phyloP scores from a whole-genome alignment of 2,113 vertebrate genomes.

The Barnardius zonarius region DNA sequence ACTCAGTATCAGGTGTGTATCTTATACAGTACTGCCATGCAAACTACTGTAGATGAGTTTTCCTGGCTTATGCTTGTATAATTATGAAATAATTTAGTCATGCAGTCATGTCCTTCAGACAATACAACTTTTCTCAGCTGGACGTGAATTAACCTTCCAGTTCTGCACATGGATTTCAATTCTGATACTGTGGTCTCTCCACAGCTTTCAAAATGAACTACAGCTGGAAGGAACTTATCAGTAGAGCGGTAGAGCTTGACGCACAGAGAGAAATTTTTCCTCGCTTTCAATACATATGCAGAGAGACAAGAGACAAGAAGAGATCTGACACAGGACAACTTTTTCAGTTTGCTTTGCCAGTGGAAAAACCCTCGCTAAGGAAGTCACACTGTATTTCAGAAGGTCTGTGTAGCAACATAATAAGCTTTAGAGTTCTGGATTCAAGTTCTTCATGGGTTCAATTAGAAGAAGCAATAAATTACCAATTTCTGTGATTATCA shows the following conservation, averaged over 20 bases:
- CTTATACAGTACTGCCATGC: neutral
- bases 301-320: neutral
- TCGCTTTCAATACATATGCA: neutral
- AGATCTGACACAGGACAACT: neutral
- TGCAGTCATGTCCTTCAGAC: neutral
- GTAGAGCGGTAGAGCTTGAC: neutral
- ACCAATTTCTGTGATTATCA: slow-evolving; percentile 69
- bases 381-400: neutral
- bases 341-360: neutral
- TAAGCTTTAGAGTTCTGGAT: slow-evolving; percentile 18
- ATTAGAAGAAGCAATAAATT: slow-evolving; percentile 68
- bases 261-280: neutral
- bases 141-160: neutral
- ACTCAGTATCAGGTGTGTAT: neutral
- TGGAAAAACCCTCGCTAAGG: neutral
- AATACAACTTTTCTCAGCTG: neutral
- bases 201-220: neutral
- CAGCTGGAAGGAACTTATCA: neutral
- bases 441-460: slow-evolving; percentile 45
- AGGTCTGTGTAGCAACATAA: neutral
- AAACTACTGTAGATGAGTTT: neutral
- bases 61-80: neutral
- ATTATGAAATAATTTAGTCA: neutral
- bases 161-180: neutral
- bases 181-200: neutral